phyloP scores from a whole-genome alignment of 1,140 invertebrate species.

The Pentalonia nigronervosa region DNA sequence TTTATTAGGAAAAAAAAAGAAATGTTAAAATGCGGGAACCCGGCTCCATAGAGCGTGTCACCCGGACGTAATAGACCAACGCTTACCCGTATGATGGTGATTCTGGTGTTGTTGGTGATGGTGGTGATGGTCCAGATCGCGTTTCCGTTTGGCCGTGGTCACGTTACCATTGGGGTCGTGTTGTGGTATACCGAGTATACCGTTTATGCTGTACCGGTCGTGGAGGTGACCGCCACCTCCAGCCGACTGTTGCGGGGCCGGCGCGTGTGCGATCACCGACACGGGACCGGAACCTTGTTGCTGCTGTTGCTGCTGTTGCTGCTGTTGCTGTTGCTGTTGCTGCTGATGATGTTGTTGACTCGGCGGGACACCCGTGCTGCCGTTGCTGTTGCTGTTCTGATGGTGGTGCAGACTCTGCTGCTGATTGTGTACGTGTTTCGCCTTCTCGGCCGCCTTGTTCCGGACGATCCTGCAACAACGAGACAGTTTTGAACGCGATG shows the following conservation, averaged over 20 bases:
- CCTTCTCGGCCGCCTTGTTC: slow-evolving; percentile 95
- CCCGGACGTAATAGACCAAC: neutral
- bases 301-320: slow-evolving; percentile 58
- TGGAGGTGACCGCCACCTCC: slow-evolving; percentile 62
- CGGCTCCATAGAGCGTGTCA: neutral
- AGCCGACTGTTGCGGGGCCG: slow-evolving; percentile 49
- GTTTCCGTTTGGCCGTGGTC: slow-evolving; percentile 74
- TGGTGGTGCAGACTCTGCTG: slow-evolving; percentile 69
- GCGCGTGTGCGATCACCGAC: slow-evolving; percentile 60
- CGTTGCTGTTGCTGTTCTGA: slow-evolving; percentile 66
- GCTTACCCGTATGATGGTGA: slow-evolving; percentile 53
- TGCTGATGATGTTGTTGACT: slow-evolving; percentile 63
- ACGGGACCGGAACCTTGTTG: slow-evolving; percentile 58
- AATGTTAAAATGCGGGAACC: neutral
- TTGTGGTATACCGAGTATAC: slow-evolving; percentile 85
- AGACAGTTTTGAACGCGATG: neutral
- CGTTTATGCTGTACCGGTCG: slow-evolving; percentile 91
- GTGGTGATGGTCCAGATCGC: slow-evolving; percentile 69
- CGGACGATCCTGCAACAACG: slow-evolving; percentile 81
- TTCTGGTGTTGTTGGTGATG: slow-evolving; percentile 64
- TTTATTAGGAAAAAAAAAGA: too few species aligned
- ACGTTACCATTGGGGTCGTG: slow-evolving; percentile 76
- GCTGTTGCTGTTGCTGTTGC: slow-evolving; percentile 58
- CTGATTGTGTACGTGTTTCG: slow-evolving; percentile 87
- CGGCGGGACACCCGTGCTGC: slow-evolving; percentile 60